Evolutionary conservation across 2,797 vertebrate genomes (phyloP), one percentile per base, ranked within the genome.

Genomic region (Leuciscus waleckii): DNA sequence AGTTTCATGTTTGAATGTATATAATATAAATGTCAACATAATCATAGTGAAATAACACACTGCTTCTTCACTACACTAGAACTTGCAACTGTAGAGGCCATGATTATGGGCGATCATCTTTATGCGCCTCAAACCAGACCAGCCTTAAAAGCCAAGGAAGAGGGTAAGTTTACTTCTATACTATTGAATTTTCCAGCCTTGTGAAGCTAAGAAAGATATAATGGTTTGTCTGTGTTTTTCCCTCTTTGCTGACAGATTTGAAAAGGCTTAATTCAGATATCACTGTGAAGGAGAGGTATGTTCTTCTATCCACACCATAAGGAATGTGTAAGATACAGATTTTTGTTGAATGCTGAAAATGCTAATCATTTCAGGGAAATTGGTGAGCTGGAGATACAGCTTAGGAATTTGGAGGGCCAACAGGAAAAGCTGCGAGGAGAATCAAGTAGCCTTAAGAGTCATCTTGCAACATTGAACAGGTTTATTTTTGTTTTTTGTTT

Each of bases 201-300:
- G 2, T 85, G n/a, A 68, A 7, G 21, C 26, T 35, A 43, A 80
- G 10, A 41, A 17, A 26, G 32, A 39, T 41, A 35, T 16, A 67
- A n/a, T 26, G 3, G 26, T 14, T 41, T 68, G 82, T 56, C 7
- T 77, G 41, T 46, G 26, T 73, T 73, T 54, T 16, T 23, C 68
- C 13, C 14, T 35, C 11, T 85, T 4, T 75, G 6, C 61, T 35
- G 11, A 85, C 89, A 95, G 94, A 92, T 76, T 82, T 94, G 83
- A 89, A 92, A 58, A 90, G 81, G 32, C 88, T 94, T 70, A 89
- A 91, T 21, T 88, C 88, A 9, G 74, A 86, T 6, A 39, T 93
- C 51, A 87, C 85, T 1, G 90, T 94, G 19, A 88, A 84, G 5
- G 89, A 95, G 5, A 90, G 90, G 95, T 95, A 86, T 86, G 89